Evolutionary conservation across 2,888 invertebrate species (phyloP).

Genomic region (Sepiola atlantica): DNA sequence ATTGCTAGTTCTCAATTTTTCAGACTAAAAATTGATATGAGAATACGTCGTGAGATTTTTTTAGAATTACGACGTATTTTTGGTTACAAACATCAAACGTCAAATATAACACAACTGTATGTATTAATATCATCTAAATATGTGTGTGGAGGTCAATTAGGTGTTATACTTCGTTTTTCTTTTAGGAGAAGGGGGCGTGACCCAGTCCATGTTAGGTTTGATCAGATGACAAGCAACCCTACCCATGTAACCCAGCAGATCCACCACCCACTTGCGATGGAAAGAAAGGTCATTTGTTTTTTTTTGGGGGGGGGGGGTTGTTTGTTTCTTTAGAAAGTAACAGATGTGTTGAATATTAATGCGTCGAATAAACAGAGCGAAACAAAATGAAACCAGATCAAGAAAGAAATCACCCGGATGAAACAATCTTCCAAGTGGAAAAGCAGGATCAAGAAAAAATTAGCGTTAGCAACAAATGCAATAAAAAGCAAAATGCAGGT

Average conservation of each 20-base stretch:
- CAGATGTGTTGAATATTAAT: neutral
- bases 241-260: neutral
- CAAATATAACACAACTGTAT: no score
- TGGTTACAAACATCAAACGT: no score
- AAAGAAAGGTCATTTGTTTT: neutral
- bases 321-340: neutral
- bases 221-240: neutral
- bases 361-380: neutral
- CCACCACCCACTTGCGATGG: no score
- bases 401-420: neutral
- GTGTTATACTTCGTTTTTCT: no score
- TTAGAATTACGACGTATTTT: no score
- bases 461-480: neutral
- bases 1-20: no score
- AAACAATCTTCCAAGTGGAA: neutral
- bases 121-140: no score
- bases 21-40: no score
- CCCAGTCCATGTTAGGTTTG: neutral
- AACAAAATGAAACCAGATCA: neutral
- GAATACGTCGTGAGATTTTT: no score
- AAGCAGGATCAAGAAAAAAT: neutral
- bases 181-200: neutral
- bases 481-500: no score
- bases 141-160: no score
- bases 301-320: no score